Evolutionary conservation across 1,140 invertebrate species (phyloP).

Genomic region (Leptestheria dahalacensis): DNA sequence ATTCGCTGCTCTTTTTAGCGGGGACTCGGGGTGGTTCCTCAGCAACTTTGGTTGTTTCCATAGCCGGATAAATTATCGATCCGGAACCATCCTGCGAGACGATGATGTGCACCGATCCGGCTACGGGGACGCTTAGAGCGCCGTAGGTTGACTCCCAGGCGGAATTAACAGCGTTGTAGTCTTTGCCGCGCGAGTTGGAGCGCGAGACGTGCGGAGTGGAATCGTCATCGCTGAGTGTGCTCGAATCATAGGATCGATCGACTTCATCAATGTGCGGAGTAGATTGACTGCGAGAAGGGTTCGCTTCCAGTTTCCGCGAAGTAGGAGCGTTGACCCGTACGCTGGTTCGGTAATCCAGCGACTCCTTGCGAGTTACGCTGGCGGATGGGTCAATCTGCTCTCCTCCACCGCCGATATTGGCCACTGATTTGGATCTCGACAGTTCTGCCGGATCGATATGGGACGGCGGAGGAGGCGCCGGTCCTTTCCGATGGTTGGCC

Average conservation of each 20-base stretch:
- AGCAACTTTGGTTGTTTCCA: not conserved
- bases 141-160: constrained; percentile 20
- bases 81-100: constrained; percentile 2
- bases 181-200: constrained; percentile 35
- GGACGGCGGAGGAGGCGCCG: constrained; percentile 22
- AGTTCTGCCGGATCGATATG: constrained; percentile 10
- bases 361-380: not conserved
- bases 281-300: constrained; percentile 20
- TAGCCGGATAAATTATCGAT: constrained; percentile 6
- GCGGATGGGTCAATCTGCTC: not conserved
- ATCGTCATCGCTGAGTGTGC: constrained; percentile 36
- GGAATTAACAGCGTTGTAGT: constrained; percentile 21
- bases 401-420: not conserved
- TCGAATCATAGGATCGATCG: constrained; percentile 31
- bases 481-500: constrained; percentile 21
- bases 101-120: constrained; percentile 10
- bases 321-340: not conserved
- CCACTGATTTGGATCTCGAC: not conserved
- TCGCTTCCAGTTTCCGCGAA: not conserved
- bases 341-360: not conserved
- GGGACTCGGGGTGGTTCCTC: not conserved
- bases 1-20: constrained; percentile 1
- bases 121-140: constrained; percentile 9
- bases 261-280: constrained; percentile 29
- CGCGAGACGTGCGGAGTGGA: constrained; percentile 36